Conservation (phyloP, 1,140 invertebrate genomes). For the Zaprionus nigranus region DNA sequence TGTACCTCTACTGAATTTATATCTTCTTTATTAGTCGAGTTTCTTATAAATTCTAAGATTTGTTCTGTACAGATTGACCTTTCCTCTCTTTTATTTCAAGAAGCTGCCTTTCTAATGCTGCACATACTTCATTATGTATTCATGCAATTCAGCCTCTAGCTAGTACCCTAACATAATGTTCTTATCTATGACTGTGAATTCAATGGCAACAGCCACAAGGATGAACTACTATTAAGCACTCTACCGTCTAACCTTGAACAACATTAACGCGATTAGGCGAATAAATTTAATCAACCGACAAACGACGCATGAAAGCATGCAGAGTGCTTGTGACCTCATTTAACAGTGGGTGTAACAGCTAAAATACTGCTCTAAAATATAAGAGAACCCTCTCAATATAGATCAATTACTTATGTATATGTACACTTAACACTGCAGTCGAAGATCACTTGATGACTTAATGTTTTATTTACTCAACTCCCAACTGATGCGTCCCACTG, state of each 20-base stretch:
- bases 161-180: not conserved
- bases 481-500: conserved; percentile 1
- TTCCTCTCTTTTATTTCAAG: no score
- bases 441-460: no score
- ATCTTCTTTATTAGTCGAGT: no score
- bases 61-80: no score
- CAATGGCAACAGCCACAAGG: not conserved
- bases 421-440: no score
- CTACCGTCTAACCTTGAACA: conserved; percentile 50
- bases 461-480: not conserved
- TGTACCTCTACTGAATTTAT: no score
- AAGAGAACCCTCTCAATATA: not conserved
- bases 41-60: no score
- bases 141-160: no score
- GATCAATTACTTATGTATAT: no score
- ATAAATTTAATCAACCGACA: conserved; percentile 66
- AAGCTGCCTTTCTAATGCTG: no score
- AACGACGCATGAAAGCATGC: conserved; percentile 56
- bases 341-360: conserved; percentile 9
- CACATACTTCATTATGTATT: no score
- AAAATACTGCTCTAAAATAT: not conserved
- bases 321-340: conserved; percentile 12
- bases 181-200: not conserved
- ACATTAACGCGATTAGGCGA: conserved; percentile 74
- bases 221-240: not conserved